A percentile compares a stretch with the other conserved stretches of the same genome.
Evolutionary conservation across 2,113 vertebrate genomes (phyloP).

Genomic region (Emydocephalus ijimae): DNA sequence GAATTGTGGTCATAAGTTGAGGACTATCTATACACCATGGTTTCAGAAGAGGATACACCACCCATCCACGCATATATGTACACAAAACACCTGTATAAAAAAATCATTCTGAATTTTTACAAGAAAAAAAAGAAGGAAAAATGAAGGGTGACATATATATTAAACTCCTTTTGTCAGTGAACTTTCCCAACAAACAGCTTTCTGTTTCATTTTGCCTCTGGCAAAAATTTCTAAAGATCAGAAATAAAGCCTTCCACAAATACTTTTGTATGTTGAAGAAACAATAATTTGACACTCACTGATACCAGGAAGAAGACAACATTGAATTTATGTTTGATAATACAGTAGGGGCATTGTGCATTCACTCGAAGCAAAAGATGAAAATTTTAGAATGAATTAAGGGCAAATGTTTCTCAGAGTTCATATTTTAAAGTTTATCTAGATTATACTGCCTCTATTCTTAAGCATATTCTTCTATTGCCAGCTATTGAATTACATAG

Average conservation of each 20-base stretch:
- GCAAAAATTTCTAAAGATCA: slow-evolving; percentile 69
- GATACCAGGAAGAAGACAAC: slow-evolving; percentile 53
- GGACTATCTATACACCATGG: neutral
- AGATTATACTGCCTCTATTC: slow-evolving; percentile 42
- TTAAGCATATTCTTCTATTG: slow-evolving; percentile 41
- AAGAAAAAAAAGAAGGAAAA: slow-evolving; percentile 41
- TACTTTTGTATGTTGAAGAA: slow-evolving; percentile 70
- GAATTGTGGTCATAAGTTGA: neutral
- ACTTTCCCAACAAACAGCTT: slow-evolving; percentile 68
- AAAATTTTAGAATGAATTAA: slow-evolving; percentile 57
- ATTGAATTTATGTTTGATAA: slow-evolving; percentile 62
- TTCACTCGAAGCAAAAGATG: slow-evolving; percentile 54
- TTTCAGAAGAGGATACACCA: neutral
- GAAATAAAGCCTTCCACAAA: slow-evolving; percentile 71
- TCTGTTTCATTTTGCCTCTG: slow-evolving; percentile 72
- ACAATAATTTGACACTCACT: slow-evolving; percentile 77
- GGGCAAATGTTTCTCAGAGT: slow-evolving; percentile 46
- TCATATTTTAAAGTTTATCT: slow-evolving; percentile 54
- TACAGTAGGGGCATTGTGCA: slow-evolving; percentile 65
- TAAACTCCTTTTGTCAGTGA: slow-evolving; percentile 64
- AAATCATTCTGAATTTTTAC: slow-evolving; percentile 56
- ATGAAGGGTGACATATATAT: slow-evolving; percentile 53
- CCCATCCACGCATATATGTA: slow-evolving; percentile 6
- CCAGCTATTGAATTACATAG: slow-evolving; percentile 36
- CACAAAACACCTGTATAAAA: slow-evolving; percentile 36